Base-by-base conservation (phyloP, 2,888 invertebrate genomes). In the Plebejus anna region DNA sequence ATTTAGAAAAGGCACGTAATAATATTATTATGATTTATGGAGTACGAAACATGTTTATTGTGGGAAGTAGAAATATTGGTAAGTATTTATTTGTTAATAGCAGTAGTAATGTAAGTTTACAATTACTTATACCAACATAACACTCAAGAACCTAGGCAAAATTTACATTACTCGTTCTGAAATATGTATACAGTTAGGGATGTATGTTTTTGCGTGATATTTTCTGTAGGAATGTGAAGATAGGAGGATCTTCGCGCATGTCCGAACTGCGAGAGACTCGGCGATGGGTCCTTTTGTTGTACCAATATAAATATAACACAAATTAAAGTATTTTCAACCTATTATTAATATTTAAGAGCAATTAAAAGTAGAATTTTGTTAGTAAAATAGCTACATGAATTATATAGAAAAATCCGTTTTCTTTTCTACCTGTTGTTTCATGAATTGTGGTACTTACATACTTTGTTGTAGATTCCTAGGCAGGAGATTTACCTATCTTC, bases 221-320 rank as follows among this genome's bases (percentile, higher is more conserved):
- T 72, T 73, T 73, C 22, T 51, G 47, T 16, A 16, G 73, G 55
- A 32, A 55, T 55, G 47, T 73, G 55, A 73, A 73, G 73, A 73
- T 55, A 28, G 16, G 73, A 55, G 55, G 51, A 71, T 73, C 73
- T 76, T 61, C 16, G 80, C 79, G 78, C 80, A 78, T 78, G 79
- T 77, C 80, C 78, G 76, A 76, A 76, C 72, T 73, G 72, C 66
- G 55, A 77, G 70, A 32, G 73, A 57, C 77, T 75, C 38, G 57
- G 78, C 77, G 76, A 75, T n/a, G 42, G 51, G 66, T 78, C 78
- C 79, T 79, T 79, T 80, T 79, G 80, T 80, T 78, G 77, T 79
- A 78, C 70, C 32, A 59, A 59, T 78, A 70, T 59, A 42, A 76
- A 75, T 77, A 75, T 55, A 77, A 51, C 11, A 66, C 72, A 72